Conservation (phyloP, 2,888 invertebrate species). For the Hypena proboscidalis region DNA sequence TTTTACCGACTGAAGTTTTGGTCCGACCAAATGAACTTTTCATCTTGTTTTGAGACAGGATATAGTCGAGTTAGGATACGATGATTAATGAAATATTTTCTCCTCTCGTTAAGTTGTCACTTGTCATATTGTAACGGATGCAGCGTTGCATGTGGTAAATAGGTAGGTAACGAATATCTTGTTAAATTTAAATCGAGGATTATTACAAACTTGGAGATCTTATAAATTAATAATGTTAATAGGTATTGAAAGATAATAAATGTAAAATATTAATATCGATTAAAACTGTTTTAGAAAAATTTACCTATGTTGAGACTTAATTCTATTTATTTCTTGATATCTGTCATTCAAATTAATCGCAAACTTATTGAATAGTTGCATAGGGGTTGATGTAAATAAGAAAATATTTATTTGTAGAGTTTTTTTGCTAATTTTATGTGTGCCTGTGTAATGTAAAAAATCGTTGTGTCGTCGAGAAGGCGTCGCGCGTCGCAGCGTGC, state of each 20-base stretch:
- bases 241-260: conserved; percentile 79
- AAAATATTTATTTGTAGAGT: conserved; percentile 69
- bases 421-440: conserved; percentile 75
- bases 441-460: conserved; percentile 69
- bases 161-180: conserved; percentile 83
- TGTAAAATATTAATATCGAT: conserved; percentile 79
- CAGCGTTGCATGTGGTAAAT: conserved; percentile 67
- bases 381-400: conserved; percentile 77
- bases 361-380: conserved; percentile 74
- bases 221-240: conserved; percentile 84
- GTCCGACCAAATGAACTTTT: conserved; percentile 85
- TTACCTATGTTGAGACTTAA: conserved; percentile 81
- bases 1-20: conserved; percentile 84
- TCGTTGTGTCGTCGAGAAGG: conserved; percentile 51
- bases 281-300: conserved; percentile 84
- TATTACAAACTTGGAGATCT: conserved; percentile 81
- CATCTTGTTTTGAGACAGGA: conserved; percentile 81
- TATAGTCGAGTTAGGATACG: conserved; percentile 77
- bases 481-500: conserved; percentile 16
- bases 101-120: conserved; percentile 72
- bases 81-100: conserved; percentile 70
- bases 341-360: conserved; percentile 71
- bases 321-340: conserved; percentile 73
- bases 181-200: conserved; percentile 80
- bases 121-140: conserved; percentile 67